Evolutionary conservation across 2,113 vertebrate genomes (phyloP).

Genomic region (Austrofundulus limnaeus): DNA sequence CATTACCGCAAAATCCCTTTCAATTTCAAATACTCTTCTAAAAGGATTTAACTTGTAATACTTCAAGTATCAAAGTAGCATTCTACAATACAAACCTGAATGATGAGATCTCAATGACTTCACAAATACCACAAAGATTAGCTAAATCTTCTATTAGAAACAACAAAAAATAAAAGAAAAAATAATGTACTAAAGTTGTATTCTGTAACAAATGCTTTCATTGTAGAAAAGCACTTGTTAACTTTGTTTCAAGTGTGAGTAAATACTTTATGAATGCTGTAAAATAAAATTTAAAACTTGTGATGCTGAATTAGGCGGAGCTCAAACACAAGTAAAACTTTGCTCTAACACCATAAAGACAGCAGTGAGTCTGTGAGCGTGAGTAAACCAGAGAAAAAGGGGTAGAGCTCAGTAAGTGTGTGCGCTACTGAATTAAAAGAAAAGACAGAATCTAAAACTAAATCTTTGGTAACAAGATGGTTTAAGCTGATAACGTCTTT

Average conservation of each 20-base stretch:
- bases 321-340: neutral
- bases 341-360: neutral
- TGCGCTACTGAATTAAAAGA: neutral
- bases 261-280: too few relatives aligned
- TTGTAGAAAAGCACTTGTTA: too few relatives aligned
- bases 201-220: neutral
- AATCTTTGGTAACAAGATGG: too few relatives aligned
- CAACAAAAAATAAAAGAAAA: neutral
- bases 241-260: too few relatives aligned
- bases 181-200: neutral
- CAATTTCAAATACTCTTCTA: neutral
- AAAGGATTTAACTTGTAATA: neutral
- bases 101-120: neutral
- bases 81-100: neutral
- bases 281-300: neutral
- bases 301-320: neutral
- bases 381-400: neutral
- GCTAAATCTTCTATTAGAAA: neutral
- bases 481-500: too few relatives aligned
- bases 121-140: neutral
- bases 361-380: conserved; percentile 1
- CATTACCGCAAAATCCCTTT: neutral
- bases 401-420: neutral
- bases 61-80: neutral
- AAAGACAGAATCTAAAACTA: neutral